Evolutionary conservation across 2,113 vertebrate species (phyloP), one percentile per base, ranked within the genome.

Genomic region (Verasper variegatus): DNA sequence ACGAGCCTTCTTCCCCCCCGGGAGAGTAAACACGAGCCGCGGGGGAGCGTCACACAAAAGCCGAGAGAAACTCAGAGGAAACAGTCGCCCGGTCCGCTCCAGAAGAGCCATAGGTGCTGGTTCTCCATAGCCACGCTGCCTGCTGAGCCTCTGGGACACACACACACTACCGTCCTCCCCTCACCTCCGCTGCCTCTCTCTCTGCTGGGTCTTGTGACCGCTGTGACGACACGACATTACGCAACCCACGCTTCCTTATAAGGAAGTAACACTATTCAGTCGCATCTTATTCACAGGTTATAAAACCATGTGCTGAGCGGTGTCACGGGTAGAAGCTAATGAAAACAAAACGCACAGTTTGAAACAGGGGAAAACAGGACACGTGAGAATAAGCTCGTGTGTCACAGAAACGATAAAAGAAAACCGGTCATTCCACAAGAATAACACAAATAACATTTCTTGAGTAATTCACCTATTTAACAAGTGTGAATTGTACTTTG

Each of bases 191-290:
- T 35, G 31, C 1, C 8, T 8, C 31, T 35, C 40, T 42, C 10
- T 13, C 37, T 40, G 2, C 2, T 1, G 17, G 68, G 91, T 94
- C 94, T 92, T 90, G 88, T 94, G 94, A 94, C 94, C 85, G 58
- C 59, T 72, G 49, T 93, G 94, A 95, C 94, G 94, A 94, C 93
- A 94, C 3, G 2, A 1, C 58, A 5, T 92, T 93, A 93, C 90
- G 90, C 88, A 93, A 93, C 47, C 11, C 0, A 1, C 59, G 59
- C n/a, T 69, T 84, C 90, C 86, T 84, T 81, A 91, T 88, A 93
- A 85, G 90, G 86, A 55, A 58, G 69, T 58, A 1, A 11, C 37
- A 17, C 37, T 31, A 20, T 64, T 23, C 24, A 17, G 27, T 12
- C 35, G 20, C 45, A 49, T 54, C 20, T 54, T 9, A 5, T 54